A percentile compares a stretch with the other conserved stretches of the same genome.
Conservation (phyloP, 2,113 vertebrate genomes). For the Panthera uncia region DNA sequence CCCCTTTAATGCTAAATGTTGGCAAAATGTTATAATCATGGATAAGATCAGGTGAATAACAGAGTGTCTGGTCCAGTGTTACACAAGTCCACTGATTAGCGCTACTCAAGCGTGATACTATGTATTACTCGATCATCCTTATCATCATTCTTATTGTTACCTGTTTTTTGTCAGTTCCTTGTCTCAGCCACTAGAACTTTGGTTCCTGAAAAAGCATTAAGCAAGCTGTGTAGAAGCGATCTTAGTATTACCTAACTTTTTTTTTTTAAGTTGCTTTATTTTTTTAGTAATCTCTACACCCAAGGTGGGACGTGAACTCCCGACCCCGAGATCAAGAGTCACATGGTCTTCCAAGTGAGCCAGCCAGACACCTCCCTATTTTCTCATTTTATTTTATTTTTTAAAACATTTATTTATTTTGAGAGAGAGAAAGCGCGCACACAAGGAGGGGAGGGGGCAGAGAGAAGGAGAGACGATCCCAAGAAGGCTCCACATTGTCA, state of each 20-base stretch:
- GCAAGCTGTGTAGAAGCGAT: neutral
- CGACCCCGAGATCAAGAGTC: too few species aligned
- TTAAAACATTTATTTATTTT: too few species aligned
- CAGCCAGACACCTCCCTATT: too few species aligned
- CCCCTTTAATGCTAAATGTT: neutral
- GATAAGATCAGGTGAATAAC: neutral
- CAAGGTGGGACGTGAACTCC: too few species aligned
- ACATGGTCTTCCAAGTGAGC: too few species aligned
- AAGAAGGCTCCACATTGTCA: too few species aligned
- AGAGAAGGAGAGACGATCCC: too few species aligned
- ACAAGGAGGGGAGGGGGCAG: too few species aligned
- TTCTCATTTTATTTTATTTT: too few species aligned
- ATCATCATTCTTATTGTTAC: neutral
- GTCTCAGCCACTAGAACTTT: neutral
- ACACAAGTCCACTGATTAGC: neutral
- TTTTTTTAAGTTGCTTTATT: too few species aligned
- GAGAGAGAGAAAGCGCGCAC: too few species aligned
- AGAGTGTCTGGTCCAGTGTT: neutral
- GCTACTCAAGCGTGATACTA: neutral
- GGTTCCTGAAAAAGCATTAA: neutral
- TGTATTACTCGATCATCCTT: neutral
- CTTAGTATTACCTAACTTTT: neutral
- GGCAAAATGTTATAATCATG: neutral
- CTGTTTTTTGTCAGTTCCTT: neutral
- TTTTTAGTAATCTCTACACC: too few species aligned